These are phyloP conservation scores for Hydrozoanthus tunicans DNA, from an alignment of 64 coral and sea anemone genomes.

Conservation along the genomic window DNA sequence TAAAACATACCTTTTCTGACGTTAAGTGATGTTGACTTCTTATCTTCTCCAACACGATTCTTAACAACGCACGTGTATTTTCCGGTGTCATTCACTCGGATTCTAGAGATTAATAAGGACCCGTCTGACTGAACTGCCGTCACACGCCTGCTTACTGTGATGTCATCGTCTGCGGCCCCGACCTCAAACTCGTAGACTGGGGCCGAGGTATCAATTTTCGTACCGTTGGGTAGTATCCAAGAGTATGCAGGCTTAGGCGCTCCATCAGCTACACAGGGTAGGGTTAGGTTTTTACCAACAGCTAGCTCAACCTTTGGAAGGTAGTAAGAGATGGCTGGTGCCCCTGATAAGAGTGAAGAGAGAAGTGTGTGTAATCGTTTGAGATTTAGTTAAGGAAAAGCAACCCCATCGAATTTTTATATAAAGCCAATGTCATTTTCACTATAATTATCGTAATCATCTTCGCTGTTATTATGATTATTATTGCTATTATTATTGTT, in stretches of 20 bases:
- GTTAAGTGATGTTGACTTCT: conserved; percentile 24
- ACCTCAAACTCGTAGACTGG: conserved; percentile 14
- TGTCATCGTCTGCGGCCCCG: conserved; percentile 8
- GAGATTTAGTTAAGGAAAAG: too few species aligned
- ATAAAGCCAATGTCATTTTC: not conserved
- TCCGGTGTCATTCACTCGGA: conserved; percentile 53
- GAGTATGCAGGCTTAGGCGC: not conserved
- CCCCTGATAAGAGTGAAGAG: not conserved
- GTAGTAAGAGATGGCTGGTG: conserved; percentile 16
- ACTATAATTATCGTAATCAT: not conserved
- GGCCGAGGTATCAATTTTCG: not conserved
- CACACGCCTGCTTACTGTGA: not conserved
- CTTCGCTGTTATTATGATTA: not conserved
- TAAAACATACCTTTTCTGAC: conserved; percentile 61
- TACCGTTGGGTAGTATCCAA: conserved; percentile 30
- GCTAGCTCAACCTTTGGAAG: conserved; percentile 10
- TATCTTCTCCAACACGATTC: conserved; percentile 52
- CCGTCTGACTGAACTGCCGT: conserved; percentile 20
- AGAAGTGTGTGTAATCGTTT: too few species aligned
- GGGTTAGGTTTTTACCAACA: conserved; percentile 13
- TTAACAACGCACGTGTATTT: conserved; percentile 66
- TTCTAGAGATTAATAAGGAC: conserved; percentile 57
- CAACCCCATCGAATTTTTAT: not conserved
- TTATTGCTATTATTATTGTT: not conserved
- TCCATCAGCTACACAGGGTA: conserved; percentile 20